These are phyloP conservation scores for Drosophila cyrtoloma DNA, from an alignment of 2,888 invertebrate genomes.

Conservation along the genomic window DNA sequence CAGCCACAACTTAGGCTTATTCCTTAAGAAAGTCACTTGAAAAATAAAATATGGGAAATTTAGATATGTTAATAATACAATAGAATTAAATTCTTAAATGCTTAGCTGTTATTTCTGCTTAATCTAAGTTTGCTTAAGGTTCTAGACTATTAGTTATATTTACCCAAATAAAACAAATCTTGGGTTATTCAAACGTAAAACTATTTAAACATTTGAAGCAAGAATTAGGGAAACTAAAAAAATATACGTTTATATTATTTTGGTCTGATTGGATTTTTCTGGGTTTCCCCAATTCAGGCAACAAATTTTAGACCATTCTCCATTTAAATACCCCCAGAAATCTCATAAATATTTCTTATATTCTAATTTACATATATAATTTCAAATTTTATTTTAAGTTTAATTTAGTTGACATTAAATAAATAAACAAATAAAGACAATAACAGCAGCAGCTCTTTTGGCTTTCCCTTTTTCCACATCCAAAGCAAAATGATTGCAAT, in stretches of 20 bases:
- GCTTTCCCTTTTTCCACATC: constrained; percentile 7
- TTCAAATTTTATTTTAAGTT: no score
- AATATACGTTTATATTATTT: no score
- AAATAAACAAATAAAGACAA: no score
- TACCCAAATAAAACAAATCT: neutral
- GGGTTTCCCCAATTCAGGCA: no score
- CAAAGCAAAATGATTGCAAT: neutral
- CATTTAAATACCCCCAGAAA: no score
- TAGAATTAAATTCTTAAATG: neutral
- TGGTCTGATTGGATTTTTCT: no score
- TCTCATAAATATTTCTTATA: no score
- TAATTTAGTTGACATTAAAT: no score
- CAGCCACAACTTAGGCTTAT: neutral
- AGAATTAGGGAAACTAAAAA: no score
- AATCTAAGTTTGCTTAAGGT: fast-evolving
- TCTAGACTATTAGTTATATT: neutral
- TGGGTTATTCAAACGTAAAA: neutral
- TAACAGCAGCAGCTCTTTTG: neutral
- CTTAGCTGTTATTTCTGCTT: neutral
- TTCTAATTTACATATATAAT: no score
- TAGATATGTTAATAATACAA: neutral
- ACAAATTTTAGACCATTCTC: no score
- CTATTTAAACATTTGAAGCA: neutral
- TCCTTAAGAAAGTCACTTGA: neutral
- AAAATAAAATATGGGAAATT: neutral